These are phyloP conservation scores for Nesogale talazaci DNA, from an alignment of 2,113 vertebrate genomes.

Conservation along the genomic window DNA sequence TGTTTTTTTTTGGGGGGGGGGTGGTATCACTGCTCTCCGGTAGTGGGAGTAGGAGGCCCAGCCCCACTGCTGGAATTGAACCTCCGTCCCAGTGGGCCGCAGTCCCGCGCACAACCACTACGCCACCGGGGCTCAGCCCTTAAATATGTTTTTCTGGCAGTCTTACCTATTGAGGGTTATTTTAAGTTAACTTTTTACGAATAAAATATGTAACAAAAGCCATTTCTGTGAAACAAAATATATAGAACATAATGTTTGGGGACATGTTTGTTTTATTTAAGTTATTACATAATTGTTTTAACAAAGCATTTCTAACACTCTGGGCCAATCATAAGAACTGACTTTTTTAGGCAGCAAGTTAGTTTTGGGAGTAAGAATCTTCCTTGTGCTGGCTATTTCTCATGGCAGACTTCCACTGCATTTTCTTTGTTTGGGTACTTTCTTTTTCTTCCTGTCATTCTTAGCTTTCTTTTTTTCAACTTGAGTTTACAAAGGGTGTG, in stretches of 20 bases:
- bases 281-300: conserved; percentile 50
- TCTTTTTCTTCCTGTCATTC: conserved; percentile 92
- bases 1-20: too few relatives aligned
- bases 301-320: conserved; percentile 40
- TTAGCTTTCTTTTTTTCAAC: conserved; percentile 88
- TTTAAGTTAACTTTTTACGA: too few relatives aligned
- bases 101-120: too few relatives aligned
- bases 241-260: background rate
- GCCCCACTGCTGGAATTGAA: too few relatives aligned
- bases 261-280: conserved; percentile 31
- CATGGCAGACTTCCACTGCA: conserved; percentile 85
- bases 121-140: too few relatives aligned
- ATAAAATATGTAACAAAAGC: too few relatives aligned
- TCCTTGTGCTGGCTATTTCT: conserved; percentile 81
- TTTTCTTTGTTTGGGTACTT: conserved; percentile 87
- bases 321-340: conserved; percentile 23
- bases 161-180: too few relatives aligned
- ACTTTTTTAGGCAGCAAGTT: conserved; percentile 61
- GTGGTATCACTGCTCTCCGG: too few relatives aligned
- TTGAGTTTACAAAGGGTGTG: conserved; percentile 86
- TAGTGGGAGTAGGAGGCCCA: too few relatives aligned
- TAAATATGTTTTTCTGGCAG: too few relatives aligned
- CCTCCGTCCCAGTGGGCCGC: too few relatives aligned
- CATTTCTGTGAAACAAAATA: too few relatives aligned
- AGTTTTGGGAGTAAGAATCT: conserved; percentile 79